Percentiles rank a stretch among this genome's conserved stretches.
Conservation (phyloP, 2,113 vertebrate species). For the Herpetotheres cachinnans region DNA sequence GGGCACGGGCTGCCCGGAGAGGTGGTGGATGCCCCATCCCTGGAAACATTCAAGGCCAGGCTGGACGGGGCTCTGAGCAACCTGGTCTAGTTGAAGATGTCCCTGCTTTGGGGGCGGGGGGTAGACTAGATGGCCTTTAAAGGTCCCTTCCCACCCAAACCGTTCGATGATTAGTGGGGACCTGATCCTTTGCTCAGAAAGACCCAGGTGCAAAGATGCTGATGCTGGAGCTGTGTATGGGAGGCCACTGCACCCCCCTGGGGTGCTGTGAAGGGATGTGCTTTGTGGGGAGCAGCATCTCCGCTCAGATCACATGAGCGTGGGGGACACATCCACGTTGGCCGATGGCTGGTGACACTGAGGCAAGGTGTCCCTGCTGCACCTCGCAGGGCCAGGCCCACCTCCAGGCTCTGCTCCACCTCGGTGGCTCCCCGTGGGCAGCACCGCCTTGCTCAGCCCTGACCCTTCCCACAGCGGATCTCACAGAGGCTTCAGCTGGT, state of each 20-base stretch:
- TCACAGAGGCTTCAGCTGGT: neutral
- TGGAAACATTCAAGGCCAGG: neutral
- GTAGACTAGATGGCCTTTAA: neutral
- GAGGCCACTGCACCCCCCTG: rapidly evolving
- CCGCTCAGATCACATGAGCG: rapidly evolving
- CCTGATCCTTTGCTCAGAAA: neutral
- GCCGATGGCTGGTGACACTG: rapidly evolving
- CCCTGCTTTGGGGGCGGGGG: neutral
- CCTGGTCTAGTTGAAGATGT: rapidly evolving
- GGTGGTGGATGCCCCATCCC: neutral
- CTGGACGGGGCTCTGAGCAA: rapidly evolving
- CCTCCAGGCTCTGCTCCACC: neutral
- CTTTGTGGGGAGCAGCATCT: neutral
- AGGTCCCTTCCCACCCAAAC: neutral
- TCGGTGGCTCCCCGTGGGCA: rapidly evolving
- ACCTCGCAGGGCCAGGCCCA: neutral
- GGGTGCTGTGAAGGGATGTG: rapidly evolving
- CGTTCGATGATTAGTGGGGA: neutral
- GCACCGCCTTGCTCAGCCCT: rapidly evolving
- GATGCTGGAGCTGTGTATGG: rapidly evolving
- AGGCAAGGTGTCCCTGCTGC: neutral
- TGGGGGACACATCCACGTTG: rapidly evolving
- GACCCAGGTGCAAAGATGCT: neutral
- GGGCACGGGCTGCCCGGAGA: neutral
- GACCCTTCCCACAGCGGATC: rapidly evolving